These are phyloP conservation scores for Polypterus bichir DNA, from an alignment of 2,113 vertebrate species.

Conservation along the genomic window DNA sequence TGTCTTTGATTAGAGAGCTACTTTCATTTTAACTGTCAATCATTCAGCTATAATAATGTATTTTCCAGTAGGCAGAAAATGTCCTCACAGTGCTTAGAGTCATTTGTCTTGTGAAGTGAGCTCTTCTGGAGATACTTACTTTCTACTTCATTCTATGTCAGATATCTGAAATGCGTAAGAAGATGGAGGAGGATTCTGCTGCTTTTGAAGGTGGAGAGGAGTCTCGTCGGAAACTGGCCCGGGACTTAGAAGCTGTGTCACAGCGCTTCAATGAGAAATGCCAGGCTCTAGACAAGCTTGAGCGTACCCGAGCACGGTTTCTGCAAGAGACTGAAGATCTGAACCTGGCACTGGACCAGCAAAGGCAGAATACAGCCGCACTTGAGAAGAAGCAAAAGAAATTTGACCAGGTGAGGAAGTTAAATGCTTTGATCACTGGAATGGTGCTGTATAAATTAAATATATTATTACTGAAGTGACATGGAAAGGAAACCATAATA, in stretches of 20 bases:
- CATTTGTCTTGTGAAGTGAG: not conserved
- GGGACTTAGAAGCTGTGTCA: slow-evolving; percentile 56
- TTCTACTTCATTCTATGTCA: slow-evolving; percentile 21
- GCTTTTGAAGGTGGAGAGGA: slow-evolving; percentile 63
- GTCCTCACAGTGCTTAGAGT: too few relatives aligned
- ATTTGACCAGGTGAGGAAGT: slow-evolving; percentile 69
- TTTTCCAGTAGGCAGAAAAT: too few relatives aligned
- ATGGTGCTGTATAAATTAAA: not conserved
- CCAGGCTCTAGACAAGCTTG: slow-evolving; percentile 52
- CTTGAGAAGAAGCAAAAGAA: slow-evolving; percentile 85
- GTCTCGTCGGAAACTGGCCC: slow-evolving; percentile 55
- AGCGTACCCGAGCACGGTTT: slow-evolving; percentile 56
- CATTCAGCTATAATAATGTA: too few relatives aligned
- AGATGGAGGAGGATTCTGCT: slow-evolving; percentile 65
- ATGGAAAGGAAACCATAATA: too few relatives aligned
- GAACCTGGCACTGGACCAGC: slow-evolving; percentile 66
- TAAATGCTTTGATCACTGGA: not conserved
- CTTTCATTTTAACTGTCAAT: too few relatives aligned
- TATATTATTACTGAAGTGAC: not conserved
- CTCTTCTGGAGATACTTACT: not conserved
- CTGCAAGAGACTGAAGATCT: slow-evolving; percentile 77
- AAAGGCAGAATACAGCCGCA: slow-evolving; percentile 64
- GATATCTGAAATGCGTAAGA: slow-evolving; percentile 65
- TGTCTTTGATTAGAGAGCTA: too few relatives aligned
- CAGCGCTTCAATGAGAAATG: slow-evolving; percentile 56